Base-by-base conservation (phyloP, 2,113 vertebrate species). In the Pelobates fuscus region DNA sequence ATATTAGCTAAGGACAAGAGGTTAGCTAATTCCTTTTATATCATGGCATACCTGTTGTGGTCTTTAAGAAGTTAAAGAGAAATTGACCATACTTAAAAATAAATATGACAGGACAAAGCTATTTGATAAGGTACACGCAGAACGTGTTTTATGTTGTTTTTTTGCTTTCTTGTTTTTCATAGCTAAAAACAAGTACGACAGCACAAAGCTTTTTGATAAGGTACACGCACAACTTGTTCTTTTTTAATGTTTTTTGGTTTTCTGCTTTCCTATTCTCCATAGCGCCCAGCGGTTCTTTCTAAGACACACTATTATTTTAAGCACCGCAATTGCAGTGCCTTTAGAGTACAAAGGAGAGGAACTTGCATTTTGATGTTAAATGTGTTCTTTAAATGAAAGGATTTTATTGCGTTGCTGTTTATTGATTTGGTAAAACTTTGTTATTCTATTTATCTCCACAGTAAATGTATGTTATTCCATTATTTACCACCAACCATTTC, bases 311-410 rank as follows among this genome's bases (percentile, higher is more conserved):
- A 74, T 58, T 44, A 67, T 74, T 74, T 52, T 52, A 21, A 2
- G 32, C 71, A 66, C 71, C 58, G 32, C 37, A 44, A 57, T 66
- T 30, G 70, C 7, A 8, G 1, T 41, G 29, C 29, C 44, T 73
- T 74, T 44, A 2, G 23, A 44, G 30, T 20, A 74, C 62, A 74
- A 74, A 74, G 62, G 66, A 66, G 62, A 43, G 26, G 71, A 66
- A 74, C 32, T 66, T 58, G 63, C 32, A 59, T 74, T 74, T 74
- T 74, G 21, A 74, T 66, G 62, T 65, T 65, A 74, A 74, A 74
- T 17, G 5, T 29, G 30, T 58, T 66, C 62, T 65, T 58, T 66
- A 66, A 44, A 58, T 43, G 25, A 66, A 66, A 57, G 24, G 18
- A 58, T 41, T 66, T 65, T 18, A 23, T 44, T 30, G 44, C 57